phyloP scores from a whole-genome alignment of 2,888 invertebrate genomes.

The Temnothorax rugatulus region DNA sequence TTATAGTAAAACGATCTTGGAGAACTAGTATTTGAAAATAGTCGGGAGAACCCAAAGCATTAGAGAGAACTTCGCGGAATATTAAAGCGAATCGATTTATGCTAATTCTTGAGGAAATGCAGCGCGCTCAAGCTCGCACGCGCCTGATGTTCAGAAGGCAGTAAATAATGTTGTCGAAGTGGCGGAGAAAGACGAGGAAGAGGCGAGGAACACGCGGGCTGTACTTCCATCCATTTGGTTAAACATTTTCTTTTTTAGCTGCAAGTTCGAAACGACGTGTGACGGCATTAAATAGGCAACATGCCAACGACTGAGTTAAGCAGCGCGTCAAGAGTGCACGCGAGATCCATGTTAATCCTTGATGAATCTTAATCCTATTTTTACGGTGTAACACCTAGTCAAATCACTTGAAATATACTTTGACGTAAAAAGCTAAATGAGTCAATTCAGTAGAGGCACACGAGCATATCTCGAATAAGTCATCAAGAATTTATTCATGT shows the following conservation, averaged over 20 bases:
- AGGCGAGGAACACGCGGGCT: constrained; percentile 32
- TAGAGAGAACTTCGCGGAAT: not conserved
- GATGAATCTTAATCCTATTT: constrained; percentile 62
- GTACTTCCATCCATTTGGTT: constrained; percentile 42
- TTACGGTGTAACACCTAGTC: constrained; percentile 54
- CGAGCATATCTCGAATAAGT: not conserved
- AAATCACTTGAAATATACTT: constrained; percentile 6
- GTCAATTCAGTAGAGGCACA: not conserved
- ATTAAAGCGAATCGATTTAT: constrained; percentile 6
- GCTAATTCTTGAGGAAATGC: constrained; percentile 17
- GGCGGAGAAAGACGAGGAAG: constrained; percentile 20
- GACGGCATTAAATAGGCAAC: constrained; percentile 70
- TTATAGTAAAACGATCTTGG: not conserved
- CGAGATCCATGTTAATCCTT: constrained; percentile 59
- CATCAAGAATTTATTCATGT: not conserved
- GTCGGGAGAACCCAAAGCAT: not conserved
- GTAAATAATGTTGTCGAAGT: constrained; percentile 11
- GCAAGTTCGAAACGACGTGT: constrained; percentile 52
- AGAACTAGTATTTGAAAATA: not conserved
- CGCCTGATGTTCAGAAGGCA: not conserved
- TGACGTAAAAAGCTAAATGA: not conserved
- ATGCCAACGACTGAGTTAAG: constrained; percentile 69
- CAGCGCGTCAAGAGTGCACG: constrained; percentile 64
- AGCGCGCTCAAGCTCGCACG: not conserved
- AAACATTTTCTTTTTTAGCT: constrained; percentile 42